These are phyloP conservation scores for Anoplopoma fimbria DNA, from an alignment of 2,113 vertebrate genomes.

Conservation along the genomic window DNA sequence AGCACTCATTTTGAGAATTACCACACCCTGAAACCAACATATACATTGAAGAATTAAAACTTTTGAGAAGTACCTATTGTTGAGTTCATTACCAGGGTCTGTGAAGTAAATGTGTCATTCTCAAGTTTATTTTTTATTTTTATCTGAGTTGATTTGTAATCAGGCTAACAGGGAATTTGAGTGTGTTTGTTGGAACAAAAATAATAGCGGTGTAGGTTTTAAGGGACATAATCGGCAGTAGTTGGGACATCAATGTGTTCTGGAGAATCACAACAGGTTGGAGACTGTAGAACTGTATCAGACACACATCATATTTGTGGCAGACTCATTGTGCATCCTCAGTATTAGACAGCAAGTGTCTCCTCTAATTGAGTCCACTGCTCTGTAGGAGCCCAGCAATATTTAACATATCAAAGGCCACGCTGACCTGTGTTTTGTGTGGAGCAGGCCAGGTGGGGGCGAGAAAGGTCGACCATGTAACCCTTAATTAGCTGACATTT, in stretches of 20 bases:
- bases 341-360: constrained; percentile 21
- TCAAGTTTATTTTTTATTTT: neutral
- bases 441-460: constrained; percentile 50
- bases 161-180: neutral
- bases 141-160: neutral
- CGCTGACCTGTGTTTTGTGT: constrained; percentile 32
- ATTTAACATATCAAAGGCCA: constrained; percentile 68
- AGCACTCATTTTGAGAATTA: constrained; percentile 13
- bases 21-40: constrained; percentile 11
- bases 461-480: constrained; percentile 79
- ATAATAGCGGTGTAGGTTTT: neutral
- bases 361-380: constrained; percentile 51
- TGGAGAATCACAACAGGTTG: neutral
- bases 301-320: constrained; percentile 2
- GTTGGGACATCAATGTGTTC: neutral
- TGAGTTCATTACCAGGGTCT: neutral
- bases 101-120: neutral
- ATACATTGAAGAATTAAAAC: constrained; percentile 2
- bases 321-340: constrained; percentile 7
- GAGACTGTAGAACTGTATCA: neutral
- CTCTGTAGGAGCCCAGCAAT: constrained; percentile 43
- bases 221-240: neutral
- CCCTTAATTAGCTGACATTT: constrained; percentile 85
- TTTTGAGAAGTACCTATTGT: constrained; percentile 2
- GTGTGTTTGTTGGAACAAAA: neutral